Percentiles rank a stretch among this genome's conserved stretches.
phyloP scores from a whole-genome alignment of 2,888 invertebrate genomes.

The Anagyrus pseudococci region DNA sequence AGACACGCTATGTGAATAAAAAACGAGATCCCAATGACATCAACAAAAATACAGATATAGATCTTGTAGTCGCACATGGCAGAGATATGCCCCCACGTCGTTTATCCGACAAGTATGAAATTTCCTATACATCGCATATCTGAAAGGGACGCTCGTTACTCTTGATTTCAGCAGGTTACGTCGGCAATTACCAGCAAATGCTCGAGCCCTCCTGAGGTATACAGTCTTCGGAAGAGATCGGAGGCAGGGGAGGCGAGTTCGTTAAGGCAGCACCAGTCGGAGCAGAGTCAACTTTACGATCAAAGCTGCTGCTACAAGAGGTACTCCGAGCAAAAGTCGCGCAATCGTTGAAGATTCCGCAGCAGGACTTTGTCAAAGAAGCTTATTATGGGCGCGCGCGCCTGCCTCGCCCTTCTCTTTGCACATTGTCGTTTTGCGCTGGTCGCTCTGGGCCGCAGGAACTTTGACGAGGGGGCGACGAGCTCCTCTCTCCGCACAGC shows the following conservation, averaged over 20 bases:
- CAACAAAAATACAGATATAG: too few species aligned
- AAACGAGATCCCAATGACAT: too few species aligned
- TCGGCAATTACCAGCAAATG: conserved; percentile 39
- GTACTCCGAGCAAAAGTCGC: conserved; percentile 38
- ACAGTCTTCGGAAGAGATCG: neutral
- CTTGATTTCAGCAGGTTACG: conserved; percentile 43
- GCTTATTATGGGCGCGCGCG: conserved; percentile 44
- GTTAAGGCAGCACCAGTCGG: conserved; percentile 27
- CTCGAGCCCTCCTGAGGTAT: neutral
- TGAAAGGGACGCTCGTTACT: conserved; percentile 40
- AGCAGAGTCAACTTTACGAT: conserved; percentile 36
- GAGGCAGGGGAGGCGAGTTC: conserved; percentile 25
- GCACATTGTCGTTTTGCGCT: too few species aligned
- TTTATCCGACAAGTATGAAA: too few species aligned
- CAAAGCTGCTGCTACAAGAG: conserved; percentile 34
- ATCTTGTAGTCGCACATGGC: too few species aligned
- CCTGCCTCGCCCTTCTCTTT: conserved; percentile 42
- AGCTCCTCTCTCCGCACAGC: too few species aligned
- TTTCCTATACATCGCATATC: neutral
- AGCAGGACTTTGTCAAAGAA: conserved; percentile 37
- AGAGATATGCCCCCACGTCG: too few species aligned
- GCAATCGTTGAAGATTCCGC: conserved; percentile 38
- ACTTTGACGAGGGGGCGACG: too few species aligned
- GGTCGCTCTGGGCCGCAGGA: too few species aligned
- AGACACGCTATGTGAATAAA: too few species aligned